A percentile compares a stretch with the other conserved stretches of the same genome.
These are phyloP conservation scores for Fissipunctia ypsillon DNA, from an alignment of 2,888 invertebrate species.

Conservation along the genomic window DNA sequence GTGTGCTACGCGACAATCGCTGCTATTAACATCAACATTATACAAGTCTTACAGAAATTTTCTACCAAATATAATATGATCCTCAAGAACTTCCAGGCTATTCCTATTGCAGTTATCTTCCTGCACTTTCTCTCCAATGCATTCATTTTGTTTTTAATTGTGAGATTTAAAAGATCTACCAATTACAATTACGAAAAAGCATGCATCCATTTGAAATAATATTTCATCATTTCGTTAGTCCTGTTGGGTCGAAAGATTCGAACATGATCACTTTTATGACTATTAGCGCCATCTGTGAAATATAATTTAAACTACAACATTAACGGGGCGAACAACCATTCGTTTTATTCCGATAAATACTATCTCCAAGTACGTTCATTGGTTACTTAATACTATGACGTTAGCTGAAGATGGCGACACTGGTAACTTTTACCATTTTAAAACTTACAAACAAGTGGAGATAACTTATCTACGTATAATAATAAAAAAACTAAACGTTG, in stretches of 20 bases:
- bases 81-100: background rate
- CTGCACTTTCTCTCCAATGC: background rate
- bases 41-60: constrained; percentile 4
- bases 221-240: constrained; percentile 24
- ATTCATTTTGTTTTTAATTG: background rate
- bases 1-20: constrained; percentile 42
- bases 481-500: constrained; percentile 12
- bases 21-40: constrained; percentile 36
- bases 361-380: background rate
- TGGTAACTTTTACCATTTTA: background rate
- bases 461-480: background rate
- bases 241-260: background rate
- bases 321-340: background rate
- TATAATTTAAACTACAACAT: constrained; percentile 23
- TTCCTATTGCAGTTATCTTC: background rate
- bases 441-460: background rate
- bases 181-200: background rate
- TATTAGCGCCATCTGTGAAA: constrained; percentile 46
- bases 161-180: background rate
- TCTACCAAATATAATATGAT: constrained; percentile 5
- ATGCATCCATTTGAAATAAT: constrained; percentile 3
- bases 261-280: constrained; percentile 10
- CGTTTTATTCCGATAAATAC: too few relatives aligned
- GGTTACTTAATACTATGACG: background rate
- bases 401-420: constrained; percentile 47